Percentiles rank a stretch among this genome's conserved stretches.
phyloP scores from a whole-genome alignment of 2,888 invertebrate species.

The Drosophila histrio region DNA sequence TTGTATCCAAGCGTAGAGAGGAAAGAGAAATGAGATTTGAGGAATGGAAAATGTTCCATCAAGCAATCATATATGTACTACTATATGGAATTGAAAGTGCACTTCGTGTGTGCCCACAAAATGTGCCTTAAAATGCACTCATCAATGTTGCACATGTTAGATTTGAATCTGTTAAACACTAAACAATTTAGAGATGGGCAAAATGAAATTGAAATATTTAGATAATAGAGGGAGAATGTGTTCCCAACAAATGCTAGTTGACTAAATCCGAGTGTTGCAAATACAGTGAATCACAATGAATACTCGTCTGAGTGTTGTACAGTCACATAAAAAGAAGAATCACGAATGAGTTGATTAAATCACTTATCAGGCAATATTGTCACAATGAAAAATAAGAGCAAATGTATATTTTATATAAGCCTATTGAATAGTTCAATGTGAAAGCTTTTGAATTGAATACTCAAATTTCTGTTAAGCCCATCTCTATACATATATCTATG shows the following conservation, averaged over 20 bases:
- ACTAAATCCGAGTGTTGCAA: background rate
- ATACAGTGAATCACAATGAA: slow-evolving; percentile 12
- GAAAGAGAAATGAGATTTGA: background rate
- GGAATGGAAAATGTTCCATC: slow-evolving; percentile 10
- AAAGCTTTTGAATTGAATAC: slow-evolving; percentile 8
- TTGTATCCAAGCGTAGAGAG: slow-evolving; percentile 6
- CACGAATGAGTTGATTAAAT: background rate
- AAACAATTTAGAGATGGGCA: slow-evolving; percentile 38
- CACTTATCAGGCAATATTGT: slow-evolving; percentile 20
- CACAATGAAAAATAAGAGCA: slow-evolving; percentile 15
- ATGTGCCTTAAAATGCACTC: slow-evolving; percentile 48
- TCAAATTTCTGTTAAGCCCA: slow-evolving; percentile 28
- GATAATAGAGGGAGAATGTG: background rate
- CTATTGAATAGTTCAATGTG: slow-evolving; percentile 4
- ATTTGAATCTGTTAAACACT: slow-evolving; percentile 32
- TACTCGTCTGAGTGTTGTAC: background rate
- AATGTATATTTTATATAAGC: slow-evolving; percentile 31
- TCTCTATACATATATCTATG: slow-evolving; percentile 23
- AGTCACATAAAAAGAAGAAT: background rate
- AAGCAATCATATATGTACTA: slow-evolving; percentile 8
- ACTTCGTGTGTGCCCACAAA: slow-evolving; percentile 5
- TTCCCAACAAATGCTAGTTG: background rate
- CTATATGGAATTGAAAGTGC: slow-evolving; percentile 20
- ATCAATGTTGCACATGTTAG: slow-evolving; percentile 34
- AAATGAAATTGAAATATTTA: slow-evolving; percentile 1